These are phyloP conservation scores for Argynnis bischoffii DNA, from an alignment of 2,888 invertebrate species.

Conservation along the genomic window DNA sequence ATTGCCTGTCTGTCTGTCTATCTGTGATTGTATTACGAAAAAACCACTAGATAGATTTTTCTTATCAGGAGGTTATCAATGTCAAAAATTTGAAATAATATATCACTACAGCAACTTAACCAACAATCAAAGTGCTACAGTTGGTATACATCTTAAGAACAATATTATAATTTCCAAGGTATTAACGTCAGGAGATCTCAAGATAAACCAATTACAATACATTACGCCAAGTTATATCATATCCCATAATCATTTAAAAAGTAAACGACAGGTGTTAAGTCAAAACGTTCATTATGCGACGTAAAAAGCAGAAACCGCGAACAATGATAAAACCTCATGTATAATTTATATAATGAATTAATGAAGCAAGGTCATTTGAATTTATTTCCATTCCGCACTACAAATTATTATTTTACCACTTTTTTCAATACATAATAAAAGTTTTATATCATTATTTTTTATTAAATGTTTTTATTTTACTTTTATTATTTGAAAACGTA, in stretches of 20 bases:
- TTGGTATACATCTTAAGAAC: too few relatives aligned
- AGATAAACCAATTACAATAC: neutral
- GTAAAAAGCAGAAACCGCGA: constrained; percentile 44
- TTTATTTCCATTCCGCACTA: constrained; percentile 61
- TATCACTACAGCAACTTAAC: too few relatives aligned
- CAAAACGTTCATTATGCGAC: constrained; percentile 31
- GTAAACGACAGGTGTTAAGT: constrained; percentile 33
- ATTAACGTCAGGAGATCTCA: too few relatives aligned
- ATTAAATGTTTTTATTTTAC: neutral
- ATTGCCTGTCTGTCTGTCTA: too few relatives aligned
- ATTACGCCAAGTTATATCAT: neutral
- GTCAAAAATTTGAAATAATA: too few relatives aligned
- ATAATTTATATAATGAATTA: constrained; percentile 72
- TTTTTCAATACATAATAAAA: constrained; percentile 7
- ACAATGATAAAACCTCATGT: constrained; percentile 75
- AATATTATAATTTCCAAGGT: too few relatives aligned
- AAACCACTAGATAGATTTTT: too few relatives aligned
- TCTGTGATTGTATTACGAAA: too few relatives aligned
- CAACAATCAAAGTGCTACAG: too few relatives aligned
- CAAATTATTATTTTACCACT: constrained; percentile 45
- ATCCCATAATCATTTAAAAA: constrained; percentile 22
- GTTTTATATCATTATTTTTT: constrained; percentile 21
- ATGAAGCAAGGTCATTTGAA: constrained; percentile 78
- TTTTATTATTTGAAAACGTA: constrained; percentile 15
- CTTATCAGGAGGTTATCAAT: too few relatives aligned